Evolutionary conservation across 2,888 invertebrate species (phyloP), one percentile per base, ranked within the genome.

Genomic region (Epinotia bilunana): DNA sequence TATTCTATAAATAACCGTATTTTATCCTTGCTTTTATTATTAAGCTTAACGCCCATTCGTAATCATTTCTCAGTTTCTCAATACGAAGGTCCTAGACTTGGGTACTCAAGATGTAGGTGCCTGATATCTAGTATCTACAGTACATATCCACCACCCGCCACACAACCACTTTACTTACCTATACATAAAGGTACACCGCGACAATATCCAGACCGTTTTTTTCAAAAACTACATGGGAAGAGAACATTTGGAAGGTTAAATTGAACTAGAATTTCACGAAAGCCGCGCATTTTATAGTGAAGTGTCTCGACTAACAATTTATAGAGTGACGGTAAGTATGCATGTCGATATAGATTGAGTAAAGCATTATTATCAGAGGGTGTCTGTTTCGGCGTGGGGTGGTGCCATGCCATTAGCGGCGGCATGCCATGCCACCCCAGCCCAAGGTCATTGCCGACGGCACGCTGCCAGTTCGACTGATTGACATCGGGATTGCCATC

Each of bases 361-460:
- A 33, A n/a, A 5, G 9, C 46, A 49, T 33, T 60, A 60, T 70
- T 74, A 60, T 69, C 63, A 80, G 79, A 77, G 76, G 77, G 77
- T 78, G 82, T 79, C 82, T 80, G 82, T 79, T 80, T 82, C 78
- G 80, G 78, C 76, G 74, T 79, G 73, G 63, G 76, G 79, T 79
- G 80, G 80, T 77, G 80, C 58, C 46, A 57, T 20, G 63, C 62
- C 18, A 74, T 74, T 74, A 74, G 57, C n/a, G 72, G 9, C 39
- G 62, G 39, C 67, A 62, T 73, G 64, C 74, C 46, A 46, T 58
- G 71, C 67, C 70, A 68, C 77, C 76, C 78, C 73, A 70, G 77
- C 65, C 60, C 90, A 91, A 91, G 91, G 91, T 90, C 90, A 89
- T 72, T 88, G 86, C 78, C 84, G 83, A 80, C 81, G 81, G 73